These are phyloP conservation scores for Petrocephalus zakoni DNA, from an alignment of 2,113 vertebrate species.

Conservation along the genomic window DNA sequence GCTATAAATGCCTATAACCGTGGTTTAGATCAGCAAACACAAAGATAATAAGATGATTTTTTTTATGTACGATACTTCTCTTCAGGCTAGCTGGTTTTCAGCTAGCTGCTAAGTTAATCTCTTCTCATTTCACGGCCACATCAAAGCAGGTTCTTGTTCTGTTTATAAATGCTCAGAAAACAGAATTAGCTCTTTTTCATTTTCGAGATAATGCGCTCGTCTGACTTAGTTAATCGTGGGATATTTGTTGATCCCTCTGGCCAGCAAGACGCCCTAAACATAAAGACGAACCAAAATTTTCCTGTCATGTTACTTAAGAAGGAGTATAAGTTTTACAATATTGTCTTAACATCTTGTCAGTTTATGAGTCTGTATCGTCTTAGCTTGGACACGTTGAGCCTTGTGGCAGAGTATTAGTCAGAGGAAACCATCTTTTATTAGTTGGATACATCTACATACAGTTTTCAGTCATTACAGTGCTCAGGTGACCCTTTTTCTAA, in stretches of 20 bases:
- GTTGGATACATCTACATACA: background rate
- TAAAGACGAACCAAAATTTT: background rate
- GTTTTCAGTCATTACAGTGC: background rate
- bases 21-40: background rate
- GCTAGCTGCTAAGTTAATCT: background rate
- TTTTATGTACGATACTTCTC: background rate
- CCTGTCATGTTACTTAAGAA: background rate
- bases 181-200: background rate
- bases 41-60: background rate
- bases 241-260: background rate
- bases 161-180: background rate
- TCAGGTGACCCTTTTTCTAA: constrained; percentile 13
- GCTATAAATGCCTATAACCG: background rate
- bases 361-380: background rate
- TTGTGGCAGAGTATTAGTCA: background rate
- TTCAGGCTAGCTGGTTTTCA: background rate
- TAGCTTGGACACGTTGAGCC: background rate
- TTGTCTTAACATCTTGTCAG: background rate
- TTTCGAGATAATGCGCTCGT: background rate
- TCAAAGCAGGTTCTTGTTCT: background rate
- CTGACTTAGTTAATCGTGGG: background rate
- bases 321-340: background rate
- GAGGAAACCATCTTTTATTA: constrained; percentile 8
- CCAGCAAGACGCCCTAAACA: background rate
- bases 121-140: background rate